Evolutionary conservation across 2,888 invertebrate species (phyloP).

Genomic region (Drosophila buzzatii): DNA sequence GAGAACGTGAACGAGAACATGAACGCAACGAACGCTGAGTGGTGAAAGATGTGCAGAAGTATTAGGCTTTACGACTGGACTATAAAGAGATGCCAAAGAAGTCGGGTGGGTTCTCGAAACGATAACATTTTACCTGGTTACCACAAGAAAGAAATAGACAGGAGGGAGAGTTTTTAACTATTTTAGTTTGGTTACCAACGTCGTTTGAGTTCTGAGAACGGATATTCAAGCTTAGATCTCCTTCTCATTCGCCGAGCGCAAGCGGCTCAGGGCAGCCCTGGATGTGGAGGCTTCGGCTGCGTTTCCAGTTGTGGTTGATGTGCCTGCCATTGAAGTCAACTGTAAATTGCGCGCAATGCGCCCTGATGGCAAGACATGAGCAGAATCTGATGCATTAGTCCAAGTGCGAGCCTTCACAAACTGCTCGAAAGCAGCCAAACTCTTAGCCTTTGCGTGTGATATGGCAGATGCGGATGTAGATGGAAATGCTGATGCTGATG

Average conservation of each 20-base stretch:
- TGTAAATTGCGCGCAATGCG: slow-evolving; percentile 64
- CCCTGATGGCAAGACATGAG: slow-evolving; percentile 71
- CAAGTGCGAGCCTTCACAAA: slow-evolving; percentile 69
- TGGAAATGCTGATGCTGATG: slow-evolving; percentile 33
- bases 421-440: slow-evolving; percentile 71
- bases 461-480: slow-evolving; percentile 40
- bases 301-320: slow-evolving; percentile 12
- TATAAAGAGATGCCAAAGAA: slow-evolving; percentile 35
- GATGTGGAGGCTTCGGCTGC: slow-evolving; percentile 36
- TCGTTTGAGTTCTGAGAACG: slow-evolving; percentile 13
- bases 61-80: slow-evolving; percentile 55
- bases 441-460: slow-evolving; percentile 61
- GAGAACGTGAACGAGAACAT: slow-evolving; percentile 55
- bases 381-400: slow-evolving; percentile 64
- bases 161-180: slow-evolving; percentile 27
- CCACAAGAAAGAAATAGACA: slow-evolving; percentile 47
- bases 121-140: slow-evolving; percentile 68
- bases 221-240: slow-evolving; percentile 54
- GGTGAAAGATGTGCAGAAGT: slow-evolving; percentile 48
- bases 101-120: slow-evolving; percentile 40
- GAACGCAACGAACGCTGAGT: slow-evolving; percentile 52
- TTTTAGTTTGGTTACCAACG: slow-evolving; percentile 47
- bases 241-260: slow-evolving; percentile 58
- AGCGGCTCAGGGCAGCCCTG: slow-evolving; percentile 37
- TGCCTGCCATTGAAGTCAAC: slow-evolving; percentile 27